Evolutionary conservation across 2,888 invertebrate species (phyloP).

Genomic region (Drosophila picticornis): DNA sequence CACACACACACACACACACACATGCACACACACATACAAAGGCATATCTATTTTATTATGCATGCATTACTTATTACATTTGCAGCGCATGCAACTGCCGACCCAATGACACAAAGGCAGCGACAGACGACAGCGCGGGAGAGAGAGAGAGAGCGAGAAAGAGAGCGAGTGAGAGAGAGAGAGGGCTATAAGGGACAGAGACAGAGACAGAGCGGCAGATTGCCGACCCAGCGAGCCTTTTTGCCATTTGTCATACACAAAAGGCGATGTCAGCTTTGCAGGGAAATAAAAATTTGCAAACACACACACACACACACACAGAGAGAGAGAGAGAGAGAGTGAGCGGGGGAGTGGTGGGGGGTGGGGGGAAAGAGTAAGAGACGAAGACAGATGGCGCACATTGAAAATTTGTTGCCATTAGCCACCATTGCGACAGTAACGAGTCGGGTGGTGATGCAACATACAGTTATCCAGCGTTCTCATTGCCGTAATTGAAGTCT

Average conservation of each 20-base stretch:
- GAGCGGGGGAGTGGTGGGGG: not conserved
- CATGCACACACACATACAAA: not conserved
- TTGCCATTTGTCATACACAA: slow-evolving; percentile 64
- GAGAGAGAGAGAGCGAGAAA: not conserved
- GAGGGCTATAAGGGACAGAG: not conserved
- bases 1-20: slow-evolving; percentile 17
- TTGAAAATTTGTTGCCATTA: slow-evolving; percentile 58
- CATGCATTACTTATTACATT: slow-evolving; percentile 64
- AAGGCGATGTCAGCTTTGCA: slow-evolving; percentile 58
- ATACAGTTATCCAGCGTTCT: slow-evolving; percentile 51
- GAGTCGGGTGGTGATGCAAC: slow-evolving; percentile 32
- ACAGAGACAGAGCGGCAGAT: not conserved
- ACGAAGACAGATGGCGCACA: slow-evolving; percentile 12
- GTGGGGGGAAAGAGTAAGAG: not conserved
- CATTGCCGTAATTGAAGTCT: slow-evolving; percentile 58
- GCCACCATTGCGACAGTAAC: slow-evolving; percentile 35
- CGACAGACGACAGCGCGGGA: not conserved
- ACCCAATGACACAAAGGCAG: slow-evolving; percentile 19
- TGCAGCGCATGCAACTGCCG: slow-evolving; percentile 37
- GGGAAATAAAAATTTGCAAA: slow-evolving; percentile 50
- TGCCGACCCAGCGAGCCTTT: slow-evolving; percentile 37
- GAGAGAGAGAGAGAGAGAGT: not conserved
- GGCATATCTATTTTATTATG: slow-evolving; percentile 51
- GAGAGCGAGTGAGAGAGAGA: not conserved
- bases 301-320: slow-evolving; percentile 1